A percentile compares a stretch with the other conserved stretches of the same genome.
Conservation (phyloP, 2,113 vertebrate genomes). For the Psophia crepitans region DNA sequence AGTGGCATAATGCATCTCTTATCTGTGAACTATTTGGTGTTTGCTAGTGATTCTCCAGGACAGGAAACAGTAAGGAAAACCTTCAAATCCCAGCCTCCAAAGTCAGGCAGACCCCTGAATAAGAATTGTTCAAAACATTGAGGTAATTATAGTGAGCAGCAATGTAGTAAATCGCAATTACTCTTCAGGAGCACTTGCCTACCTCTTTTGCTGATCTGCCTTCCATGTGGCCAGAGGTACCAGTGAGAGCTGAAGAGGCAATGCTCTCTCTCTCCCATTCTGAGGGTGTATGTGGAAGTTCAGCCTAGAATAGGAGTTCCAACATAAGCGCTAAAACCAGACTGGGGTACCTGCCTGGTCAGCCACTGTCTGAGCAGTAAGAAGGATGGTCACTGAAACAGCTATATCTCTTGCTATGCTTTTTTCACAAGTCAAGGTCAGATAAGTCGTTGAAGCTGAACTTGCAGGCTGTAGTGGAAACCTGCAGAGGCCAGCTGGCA, state of each 20-base stretch:
- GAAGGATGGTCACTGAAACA: not conserved
- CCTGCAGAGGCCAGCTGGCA: not conserved
- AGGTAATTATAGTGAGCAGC: not conserved
- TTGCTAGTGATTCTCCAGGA: not conserved
- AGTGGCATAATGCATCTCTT: not conserved
- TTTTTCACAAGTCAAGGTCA: not conserved
- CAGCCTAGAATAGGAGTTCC: not conserved
- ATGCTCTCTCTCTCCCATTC: not conserved
- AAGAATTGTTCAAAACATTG: not conserved
- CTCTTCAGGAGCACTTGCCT: not conserved
- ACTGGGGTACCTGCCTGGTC: not conserved
- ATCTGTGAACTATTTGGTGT: not conserved
- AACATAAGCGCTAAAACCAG: not conserved
- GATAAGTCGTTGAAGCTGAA: not conserved
- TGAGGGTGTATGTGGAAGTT: not conserved
- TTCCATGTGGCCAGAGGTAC: not conserved
- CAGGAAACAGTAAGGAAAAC: not conserved
- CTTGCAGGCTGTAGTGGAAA: not conserved
- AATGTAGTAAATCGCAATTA: not conserved
- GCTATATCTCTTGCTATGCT: rapidly evolving
- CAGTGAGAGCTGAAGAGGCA: not conserved
- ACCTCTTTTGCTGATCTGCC: not conserved
- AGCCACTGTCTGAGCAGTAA: not conserved
- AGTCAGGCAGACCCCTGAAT: not conserved
- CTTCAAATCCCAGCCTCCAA: not conserved